Conservation (phyloP, 1,140 invertebrate species). For the Drosophila bocqueti region DNA sequence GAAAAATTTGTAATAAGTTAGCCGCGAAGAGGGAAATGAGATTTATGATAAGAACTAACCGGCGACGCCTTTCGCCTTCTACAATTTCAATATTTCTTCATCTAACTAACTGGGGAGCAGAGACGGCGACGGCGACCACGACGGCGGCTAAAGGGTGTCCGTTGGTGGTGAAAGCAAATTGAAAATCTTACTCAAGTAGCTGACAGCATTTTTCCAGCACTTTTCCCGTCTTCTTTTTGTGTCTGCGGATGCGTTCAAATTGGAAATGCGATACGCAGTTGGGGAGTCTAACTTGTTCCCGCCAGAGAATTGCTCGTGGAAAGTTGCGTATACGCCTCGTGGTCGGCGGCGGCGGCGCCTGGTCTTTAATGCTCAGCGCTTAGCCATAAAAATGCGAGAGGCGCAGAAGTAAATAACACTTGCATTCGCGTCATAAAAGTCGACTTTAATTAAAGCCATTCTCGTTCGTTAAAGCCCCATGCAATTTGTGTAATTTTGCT, state of each 20-base stretch:
- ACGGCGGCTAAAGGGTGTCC: conserved; percentile 12
- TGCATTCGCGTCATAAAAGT: conserved; percentile 74
- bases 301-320: conserved; percentile 22
- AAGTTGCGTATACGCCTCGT: conserved; percentile 66
- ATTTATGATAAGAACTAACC: conserved; percentile 75
- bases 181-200: conserved; percentile 77
- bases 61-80: conserved; percentile 53
- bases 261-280: conserved; percentile 65
- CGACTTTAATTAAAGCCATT: conserved; percentile 69
- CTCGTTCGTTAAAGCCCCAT: conserved; percentile 48
- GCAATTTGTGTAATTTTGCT: conserved; percentile 46
- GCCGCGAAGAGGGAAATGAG: conserved; percentile 55
- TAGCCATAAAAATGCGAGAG: conserved; percentile 40
- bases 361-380: conserved; percentile 45
- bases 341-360: conserved; percentile 24
- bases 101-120: conserved; percentile 35
- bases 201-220: conserved; percentile 43
- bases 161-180: conserved; percentile 56
- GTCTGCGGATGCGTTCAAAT: conserved; percentile 64
- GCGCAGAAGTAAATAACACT: conserved; percentile 46
- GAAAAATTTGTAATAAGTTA: conserved; percentile 26
- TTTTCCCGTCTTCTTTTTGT: conserved; percentile 11
- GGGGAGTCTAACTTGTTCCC: conserved; percentile 12
- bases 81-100: conserved; percentile 82
- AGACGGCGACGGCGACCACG: not conserved